A percentile compares a stretch with the other conserved stretches of the same genome.
These are phyloP conservation scores for Cerastis rubricosa DNA, from an alignment of 2,888 invertebrate species.

Conservation along the genomic window DNA sequence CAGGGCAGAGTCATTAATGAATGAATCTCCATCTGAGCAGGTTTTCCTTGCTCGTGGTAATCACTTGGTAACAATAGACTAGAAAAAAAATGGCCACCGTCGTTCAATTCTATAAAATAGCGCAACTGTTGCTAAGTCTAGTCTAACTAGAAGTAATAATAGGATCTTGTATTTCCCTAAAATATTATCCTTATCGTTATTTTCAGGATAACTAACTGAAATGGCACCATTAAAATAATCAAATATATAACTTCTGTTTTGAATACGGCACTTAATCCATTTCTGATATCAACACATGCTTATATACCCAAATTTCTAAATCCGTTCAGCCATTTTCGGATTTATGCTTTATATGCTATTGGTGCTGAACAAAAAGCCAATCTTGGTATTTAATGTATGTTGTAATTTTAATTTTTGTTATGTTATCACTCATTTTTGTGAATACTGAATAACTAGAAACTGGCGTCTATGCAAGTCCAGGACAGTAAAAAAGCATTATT, in stretches of 20 bases:
- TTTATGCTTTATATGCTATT: neutral
- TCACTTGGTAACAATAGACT: neutral
- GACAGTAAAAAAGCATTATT: too few relatives aligned
- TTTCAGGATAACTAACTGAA: conserved; percentile 23
- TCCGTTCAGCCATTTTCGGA: neutral
- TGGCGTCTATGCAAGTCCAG: too few relatives aligned
- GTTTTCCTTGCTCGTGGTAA: too few relatives aligned
- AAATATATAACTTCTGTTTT: neutral
- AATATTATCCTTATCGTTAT: conserved; percentile 5
- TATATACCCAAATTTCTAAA: neutral
- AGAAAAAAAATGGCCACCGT: neutral
- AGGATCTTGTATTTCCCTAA: conserved; percentile 2
- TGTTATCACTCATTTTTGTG: too few relatives aligned
- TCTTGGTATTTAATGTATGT: too few relatives aligned
- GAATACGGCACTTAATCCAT: neutral
- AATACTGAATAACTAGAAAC: too few relatives aligned
- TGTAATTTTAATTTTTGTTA: too few relatives aligned
- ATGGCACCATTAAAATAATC: conserved; percentile 30
- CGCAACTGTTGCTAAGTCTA: neutral
- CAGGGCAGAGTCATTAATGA: too few relatives aligned
- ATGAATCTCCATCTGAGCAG: too few relatives aligned
- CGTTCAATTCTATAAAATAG: neutral
- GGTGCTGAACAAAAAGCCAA: neutral
- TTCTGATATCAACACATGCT: neutral
- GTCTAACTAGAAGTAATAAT: neutral